phyloP scores from a whole-genome alignment of 2,113 vertebrate species.

The Tonatia bakeri region DNA sequence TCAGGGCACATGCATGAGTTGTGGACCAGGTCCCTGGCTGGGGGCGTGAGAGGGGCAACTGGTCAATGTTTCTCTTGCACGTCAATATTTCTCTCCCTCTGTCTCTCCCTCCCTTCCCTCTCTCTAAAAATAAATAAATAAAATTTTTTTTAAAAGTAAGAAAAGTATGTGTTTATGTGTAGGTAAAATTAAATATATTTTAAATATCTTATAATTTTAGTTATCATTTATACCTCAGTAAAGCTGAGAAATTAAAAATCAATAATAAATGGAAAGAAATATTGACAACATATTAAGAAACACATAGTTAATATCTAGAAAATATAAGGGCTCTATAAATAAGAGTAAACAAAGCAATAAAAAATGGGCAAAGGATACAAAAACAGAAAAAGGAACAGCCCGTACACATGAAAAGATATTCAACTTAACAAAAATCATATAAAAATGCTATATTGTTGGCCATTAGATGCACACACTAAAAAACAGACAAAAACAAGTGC shows the following conservation, averaged over 20 bases:
- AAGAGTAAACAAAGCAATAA: not conserved
- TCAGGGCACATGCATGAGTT: too few relatives aligned
- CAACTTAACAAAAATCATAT: not conserved
- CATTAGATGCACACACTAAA: not conserved
- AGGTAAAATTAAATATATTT: not conserved
- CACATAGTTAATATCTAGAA: not conserved
- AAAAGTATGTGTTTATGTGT: not conserved
- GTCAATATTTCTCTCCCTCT: too few relatives aligned
- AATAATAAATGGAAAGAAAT: not conserved
- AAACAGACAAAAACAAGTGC: not conserved
- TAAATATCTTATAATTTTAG: not conserved
- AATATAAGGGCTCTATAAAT: not conserved
- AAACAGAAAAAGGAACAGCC: not conserved
- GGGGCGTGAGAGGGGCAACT: too few relatives aligned
- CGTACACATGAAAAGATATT: not conserved
- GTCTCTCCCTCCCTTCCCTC: too few relatives aligned
- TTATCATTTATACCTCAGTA: not conserved
- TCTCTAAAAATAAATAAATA: too few relatives aligned
- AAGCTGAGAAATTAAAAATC: not conserved
- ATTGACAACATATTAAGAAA: not conserved
- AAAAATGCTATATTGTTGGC: not conserved
- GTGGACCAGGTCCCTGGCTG: too few relatives aligned
- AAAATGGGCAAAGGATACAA: not conserved
- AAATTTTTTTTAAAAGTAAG: not conserved
- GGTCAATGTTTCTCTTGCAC: too few relatives aligned